Base-by-base conservation (phyloP, 2,113 vertebrate genomes). In the Eptatretus burgeri region DNA sequence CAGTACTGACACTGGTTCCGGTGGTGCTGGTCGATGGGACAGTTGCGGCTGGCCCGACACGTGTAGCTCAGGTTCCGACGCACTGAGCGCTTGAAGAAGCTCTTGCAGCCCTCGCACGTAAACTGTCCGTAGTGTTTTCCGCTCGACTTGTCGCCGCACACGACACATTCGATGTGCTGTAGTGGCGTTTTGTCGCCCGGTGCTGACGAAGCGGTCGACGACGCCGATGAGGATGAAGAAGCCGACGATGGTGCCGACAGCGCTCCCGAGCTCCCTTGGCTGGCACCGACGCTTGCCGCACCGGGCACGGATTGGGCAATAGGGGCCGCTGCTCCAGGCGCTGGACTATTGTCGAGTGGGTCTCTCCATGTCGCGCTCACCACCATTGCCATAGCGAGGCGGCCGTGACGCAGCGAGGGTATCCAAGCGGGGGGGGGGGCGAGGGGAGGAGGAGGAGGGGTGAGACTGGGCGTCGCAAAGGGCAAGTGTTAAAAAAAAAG, bases 71-170 rank as follows among this genome's bases (percentile, higher is more conserved):
- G 77, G 74, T 81, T 83, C 68, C 81, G 76, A 51, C 81, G 73
- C 67, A 83, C 81, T 2, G 81, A 83, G 64, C 81, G 80, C 69
- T 84, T 83, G 69, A 83, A 84, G 74, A 84, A 83, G 75, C 81
- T 84, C 68, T 84, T 82, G 77, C 82, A 83, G 65, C 81, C 82
- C 71, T 83, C 82, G 69, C 82, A 83, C 66, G 78, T 84, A 72
- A 81, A 77, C 73, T 84, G 82, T 2, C 81, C 81, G 70, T 82
- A 82, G 67, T 83, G 81, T 68, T 81, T 82, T 65, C 81, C 81
- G 62, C 81, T 84, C 64, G 81, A 81, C 70, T 80, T 82, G 76
- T 82, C 81, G 64, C 80, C 79, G 69, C 81, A 83, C 70, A 84
- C 80, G 80, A 80, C 77, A 74, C 81, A 82, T 73, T 82, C 79